Conservation (phyloP, 1,140 invertebrate genomes). For the Macrocentrus cingulum region DNA sequence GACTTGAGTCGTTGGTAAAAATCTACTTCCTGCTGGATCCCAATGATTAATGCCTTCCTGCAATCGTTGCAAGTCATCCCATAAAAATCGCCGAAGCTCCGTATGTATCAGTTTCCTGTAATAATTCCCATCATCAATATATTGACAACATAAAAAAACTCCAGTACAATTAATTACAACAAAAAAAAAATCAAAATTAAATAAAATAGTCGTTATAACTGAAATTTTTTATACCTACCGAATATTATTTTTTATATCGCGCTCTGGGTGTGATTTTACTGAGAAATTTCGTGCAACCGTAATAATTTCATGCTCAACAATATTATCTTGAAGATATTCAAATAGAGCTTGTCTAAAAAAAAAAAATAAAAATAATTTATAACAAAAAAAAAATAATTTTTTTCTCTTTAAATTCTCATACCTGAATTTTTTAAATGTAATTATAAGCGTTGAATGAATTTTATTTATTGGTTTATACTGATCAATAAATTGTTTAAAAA, state of each 20-base stretch:
- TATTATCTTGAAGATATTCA: conserved; percentile 63
- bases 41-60: conserved; percentile 66
- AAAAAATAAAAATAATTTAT: conserved; percentile 25
- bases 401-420: conserved; percentile 31
- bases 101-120: conserved; percentile 66
- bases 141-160: not conserved
- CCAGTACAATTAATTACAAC: conserved; percentile 3
- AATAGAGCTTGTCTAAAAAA: conserved; percentile 60
- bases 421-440: conserved; percentile 62
- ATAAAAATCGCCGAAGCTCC: conserved; percentile 68
- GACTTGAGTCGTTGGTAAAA: conserved; percentile 59
- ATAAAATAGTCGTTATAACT: too few species aligned
- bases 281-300: conserved; percentile 70
- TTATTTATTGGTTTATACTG: conserved; percentile 63
- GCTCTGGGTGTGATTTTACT: conserved; percentile 45
- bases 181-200: too few species aligned
- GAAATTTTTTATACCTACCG: too few species aligned
- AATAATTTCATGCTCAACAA: conserved; percentile 77
- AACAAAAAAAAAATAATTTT: conserved; percentile 4
- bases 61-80: conserved; percentile 69
- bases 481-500: conserved; percentile 74
- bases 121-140: conserved; percentile 12
- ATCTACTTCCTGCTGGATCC: conserved; percentile 63
- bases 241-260: conserved; percentile 56
- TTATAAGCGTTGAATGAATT: conserved; percentile 49